Evolutionary conservation across 2,113 vertebrate species (phyloP), one percentile per base, ranked within the genome.

Genomic region (Archocentrus centrarchus): DNA sequence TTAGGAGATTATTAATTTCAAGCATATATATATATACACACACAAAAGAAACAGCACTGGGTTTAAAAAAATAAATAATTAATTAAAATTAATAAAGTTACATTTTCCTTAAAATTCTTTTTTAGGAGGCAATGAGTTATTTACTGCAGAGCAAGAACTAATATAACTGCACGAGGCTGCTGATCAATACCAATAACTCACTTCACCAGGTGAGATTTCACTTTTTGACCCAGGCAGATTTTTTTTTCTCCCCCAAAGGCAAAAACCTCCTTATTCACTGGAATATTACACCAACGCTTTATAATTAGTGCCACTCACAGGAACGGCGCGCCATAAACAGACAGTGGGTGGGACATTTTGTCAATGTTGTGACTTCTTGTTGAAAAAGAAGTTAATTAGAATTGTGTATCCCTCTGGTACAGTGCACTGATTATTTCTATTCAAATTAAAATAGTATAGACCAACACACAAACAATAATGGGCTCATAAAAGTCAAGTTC

Each of bases 131-230:
- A 13, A 18, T 30, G 32, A 32, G 17, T 53, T 70, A 20, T 70
- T 70, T 53, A 73, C 27, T 73, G 18, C 44, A 70, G 66, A 53
- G 24, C 11, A 70, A 70, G 44, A 70, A 70, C 10, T 70, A 53
- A 70, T 37, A 85, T 37, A 85, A 68, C 66, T 57, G 66, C 53
- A 58, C 66, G 55, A 13, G 27, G 5, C 27, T 58, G 17, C 66
- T 77, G 75, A 88, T 86, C 90, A 41, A 89, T 89, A 88, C 53
- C 62, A 90, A 88, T 88, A 82, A 84, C 70, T 77, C 73, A 57
- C 75, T 87, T 78, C 57, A 75, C 50, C 60, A 59, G 60, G 76
- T 88, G 63, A 11, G 27, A 85, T 60, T 78, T 84, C 41, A 85
- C 59, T 79, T 70, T 81, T 59, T 83, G 77, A 77, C 47, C 75